Base-by-base conservation (phyloP, 2,888 invertebrate species). In the Euzetes globulus region DNA sequence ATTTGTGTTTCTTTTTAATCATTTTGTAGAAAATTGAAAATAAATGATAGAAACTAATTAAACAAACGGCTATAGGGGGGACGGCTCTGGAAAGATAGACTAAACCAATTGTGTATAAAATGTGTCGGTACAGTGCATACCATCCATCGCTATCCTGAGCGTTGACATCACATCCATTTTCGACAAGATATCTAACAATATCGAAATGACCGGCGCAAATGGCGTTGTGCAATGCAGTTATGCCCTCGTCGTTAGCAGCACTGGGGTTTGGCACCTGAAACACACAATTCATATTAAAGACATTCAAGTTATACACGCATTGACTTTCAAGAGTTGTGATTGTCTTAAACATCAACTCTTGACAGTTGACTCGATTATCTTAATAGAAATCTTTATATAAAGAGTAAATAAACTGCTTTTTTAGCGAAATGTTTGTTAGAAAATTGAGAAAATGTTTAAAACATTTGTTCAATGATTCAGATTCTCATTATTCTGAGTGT, bases 141-240 rank as follows among this genome's bases (percentile, higher is more conserved):
- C 97, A 98, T 75, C 97, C 97, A 82, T 98, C 97, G 75, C 93
- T 94, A 82, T 98, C 99, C 82, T 96, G 97, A 19, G 98, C 97
- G 84, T 99, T 99, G 72, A 99, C 98, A 84, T 99, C 98, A 83
- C 98, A 98, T 73, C 98, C 97, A 82, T 93, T 90, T 84, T 96
- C 94, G 73, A 99, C 95, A 75, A 99, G 88, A 84, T 96, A 95
- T 86, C 92, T 91, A 80, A 99, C 98, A 81, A 99, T 97, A 82
- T 98, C 97, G 81, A 94, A 89, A 85, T 99, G 98, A 22, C 98
- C 98, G 1, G 99, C 99, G 84, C 99, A 99, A 81, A 99, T 98
- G 80, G 99, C 97, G 84, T 99, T 99, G 85, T 99, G 99, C 76
- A 99, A 87, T 55, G 99, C 99, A 0, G 99, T 99, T 81, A 99